These are phyloP conservation scores for Drosophila nigrodunni DNA, from an alignment of 1,140 invertebrate species.

Conservation along the genomic window DNA sequence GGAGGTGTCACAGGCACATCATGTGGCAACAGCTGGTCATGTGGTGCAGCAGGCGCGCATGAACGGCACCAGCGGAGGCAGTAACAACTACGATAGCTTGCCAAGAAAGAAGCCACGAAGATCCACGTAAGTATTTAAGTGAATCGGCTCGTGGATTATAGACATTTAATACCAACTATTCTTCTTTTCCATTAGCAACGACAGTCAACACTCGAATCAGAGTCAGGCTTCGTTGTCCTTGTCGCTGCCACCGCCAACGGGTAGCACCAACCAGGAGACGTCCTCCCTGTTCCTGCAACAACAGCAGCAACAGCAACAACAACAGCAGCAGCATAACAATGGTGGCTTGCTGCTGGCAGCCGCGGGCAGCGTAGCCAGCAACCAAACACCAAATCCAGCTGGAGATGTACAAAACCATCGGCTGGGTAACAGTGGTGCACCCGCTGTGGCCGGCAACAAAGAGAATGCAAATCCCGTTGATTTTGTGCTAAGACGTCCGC, in stretches of 20 bases:
- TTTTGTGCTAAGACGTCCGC: slow-evolving; percentile 74
- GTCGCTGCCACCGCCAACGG: slow-evolving; percentile 63
- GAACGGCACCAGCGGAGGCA: slow-evolving; percentile 60
- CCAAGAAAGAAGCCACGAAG: slow-evolving; percentile 86
- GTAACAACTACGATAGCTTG: slow-evolving; percentile 56
- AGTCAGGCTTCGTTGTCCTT: slow-evolving; percentile 73
- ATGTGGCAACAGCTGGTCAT: slow-evolving; percentile 34
- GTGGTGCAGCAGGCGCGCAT: slow-evolving; percentile 52
- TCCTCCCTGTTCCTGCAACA: slow-evolving; percentile 36
- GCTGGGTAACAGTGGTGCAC: slow-evolving; percentile 35
- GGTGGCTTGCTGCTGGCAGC: slow-evolving; percentile 59
- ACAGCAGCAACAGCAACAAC: slow-evolving; percentile 34
- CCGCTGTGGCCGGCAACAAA: slow-evolving; percentile 70
- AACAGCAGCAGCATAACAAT: slow-evolving; percentile 47
- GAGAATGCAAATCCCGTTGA: slow-evolving; percentile 83
- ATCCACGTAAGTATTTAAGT: slow-evolving; percentile 65
- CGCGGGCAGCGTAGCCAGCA: slow-evolving; percentile 23
- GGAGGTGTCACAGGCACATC: slow-evolving; percentile 54
- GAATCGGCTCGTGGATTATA: neutral
- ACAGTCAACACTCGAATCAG: slow-evolving; percentile 78
- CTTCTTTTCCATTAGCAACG: slow-evolving; percentile 56
- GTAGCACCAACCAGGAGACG: slow-evolving; percentile 24
- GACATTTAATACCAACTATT: neutral
- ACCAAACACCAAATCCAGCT: slow-evolving; percentile 23
- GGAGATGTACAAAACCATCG: slow-evolving; percentile 61